phyloP scores from a whole-genome alignment of 2,888 invertebrate genomes.

The Amaurobius ferox region DNA sequence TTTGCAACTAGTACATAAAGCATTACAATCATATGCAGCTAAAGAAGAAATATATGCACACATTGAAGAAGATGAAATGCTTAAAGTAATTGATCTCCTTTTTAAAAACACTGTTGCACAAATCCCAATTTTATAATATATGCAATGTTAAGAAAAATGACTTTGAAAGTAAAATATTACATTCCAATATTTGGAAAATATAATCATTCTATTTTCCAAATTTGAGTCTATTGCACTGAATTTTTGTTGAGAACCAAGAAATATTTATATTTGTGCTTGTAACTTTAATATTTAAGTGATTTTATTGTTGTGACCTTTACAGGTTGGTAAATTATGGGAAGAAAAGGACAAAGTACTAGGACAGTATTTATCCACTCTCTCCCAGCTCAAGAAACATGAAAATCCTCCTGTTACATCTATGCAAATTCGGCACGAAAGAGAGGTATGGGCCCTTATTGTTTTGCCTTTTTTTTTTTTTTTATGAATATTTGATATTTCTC shows the following conservation, averaged over 20 bases:
- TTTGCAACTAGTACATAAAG: constrained; percentile 88
- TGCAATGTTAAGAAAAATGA: too few relatives aligned
- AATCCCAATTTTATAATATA: too few relatives aligned
- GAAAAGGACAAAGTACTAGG: constrained; percentile 90
- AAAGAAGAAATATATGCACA: constrained; percentile 87
- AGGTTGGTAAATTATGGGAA: constrained; percentile 83
- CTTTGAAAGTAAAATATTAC: too few relatives aligned
- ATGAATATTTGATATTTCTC: too few relatives aligned
- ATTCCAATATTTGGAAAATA: neutral
- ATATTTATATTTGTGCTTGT: too few relatives aligned
- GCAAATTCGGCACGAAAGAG: constrained; percentile 87
- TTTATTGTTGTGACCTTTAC: too few relatives aligned
- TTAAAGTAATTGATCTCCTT: constrained; percentile 82
- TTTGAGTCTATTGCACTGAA: too few relatives aligned
- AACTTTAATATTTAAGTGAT: too few relatives aligned
- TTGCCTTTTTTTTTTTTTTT: too few relatives aligned
- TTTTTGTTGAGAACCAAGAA: too few relatives aligned
- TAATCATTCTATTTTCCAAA: neutral
- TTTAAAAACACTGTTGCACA: too few relatives aligned
- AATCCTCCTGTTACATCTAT: constrained; percentile 85
- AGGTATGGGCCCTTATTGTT: too few relatives aligned
- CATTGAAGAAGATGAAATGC: constrained; percentile 83
- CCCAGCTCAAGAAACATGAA: constrained; percentile 83
- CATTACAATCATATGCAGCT: constrained; percentile 84
- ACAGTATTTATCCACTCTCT: constrained; percentile 83